A percentile compares a stretch with the other conserved stretches of the same genome.
phyloP scores from a whole-genome alignment of 2,797 vertebrate genomes.

The Galago senegalensis region DNA sequence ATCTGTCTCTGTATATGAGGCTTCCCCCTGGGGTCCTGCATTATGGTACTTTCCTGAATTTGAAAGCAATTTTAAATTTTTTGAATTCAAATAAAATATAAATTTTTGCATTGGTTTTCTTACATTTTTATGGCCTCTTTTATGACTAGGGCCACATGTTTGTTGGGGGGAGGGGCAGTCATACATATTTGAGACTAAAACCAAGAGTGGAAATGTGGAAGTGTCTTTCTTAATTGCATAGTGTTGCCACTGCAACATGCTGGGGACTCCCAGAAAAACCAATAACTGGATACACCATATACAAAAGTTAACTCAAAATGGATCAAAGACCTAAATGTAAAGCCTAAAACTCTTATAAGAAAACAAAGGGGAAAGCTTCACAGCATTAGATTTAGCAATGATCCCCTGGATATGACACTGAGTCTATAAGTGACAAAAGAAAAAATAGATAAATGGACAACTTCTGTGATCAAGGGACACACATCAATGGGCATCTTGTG shows the following conservation, averaged over 20 bases:
- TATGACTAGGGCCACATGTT: background rate
- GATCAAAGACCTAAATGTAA: background rate
- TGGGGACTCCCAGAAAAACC: background rate
- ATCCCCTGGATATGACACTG: background rate
- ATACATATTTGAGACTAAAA: background rate
- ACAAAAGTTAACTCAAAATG: background rate
- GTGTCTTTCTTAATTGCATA: background rate
- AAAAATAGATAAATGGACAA: background rate
- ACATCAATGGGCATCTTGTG: too few species aligned
- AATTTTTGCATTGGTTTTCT: conserved; percentile 94
- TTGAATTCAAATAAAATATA: conserved; percentile 98
- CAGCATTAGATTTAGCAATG: background rate
- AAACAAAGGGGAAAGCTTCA: background rate
- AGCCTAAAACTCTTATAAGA: background rate
- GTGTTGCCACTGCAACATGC: background rate
- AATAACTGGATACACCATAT: background rate
- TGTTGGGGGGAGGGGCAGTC: background rate
- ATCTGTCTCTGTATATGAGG: conserved; percentile 99
- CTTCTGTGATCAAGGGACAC: background rate
- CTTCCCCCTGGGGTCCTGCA: conserved; percentile 97
- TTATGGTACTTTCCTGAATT: conserved; percentile 97
- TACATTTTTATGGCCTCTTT: conserved; percentile 79
- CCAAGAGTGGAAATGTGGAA: background rate
- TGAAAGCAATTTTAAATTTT: conserved; percentile 99
- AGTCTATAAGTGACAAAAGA: background rate